Percentiles rank a stretch among this genome's conserved stretches.
Conservation (phyloP, 2,888 invertebrate genomes). For the Leptinotarsa haldemani region DNA sequence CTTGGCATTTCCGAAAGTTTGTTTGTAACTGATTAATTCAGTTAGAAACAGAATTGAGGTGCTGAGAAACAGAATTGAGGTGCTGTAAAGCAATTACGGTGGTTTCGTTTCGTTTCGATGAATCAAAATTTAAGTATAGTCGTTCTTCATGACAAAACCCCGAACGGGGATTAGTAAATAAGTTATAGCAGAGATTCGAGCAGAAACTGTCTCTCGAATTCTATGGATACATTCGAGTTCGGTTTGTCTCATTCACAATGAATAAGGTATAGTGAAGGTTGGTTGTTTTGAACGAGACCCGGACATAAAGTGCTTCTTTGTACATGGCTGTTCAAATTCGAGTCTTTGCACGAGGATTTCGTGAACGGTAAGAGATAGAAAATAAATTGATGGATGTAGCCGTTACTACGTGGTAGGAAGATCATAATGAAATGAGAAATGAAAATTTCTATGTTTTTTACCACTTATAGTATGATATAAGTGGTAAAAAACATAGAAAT, state of each 20-base stretch:
- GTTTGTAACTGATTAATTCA: slow-evolving; percentile 16
- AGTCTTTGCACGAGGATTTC: too few species aligned
- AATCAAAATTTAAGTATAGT: slow-evolving; percentile 24
- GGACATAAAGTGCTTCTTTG: too few species aligned
- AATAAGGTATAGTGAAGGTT: neutral
- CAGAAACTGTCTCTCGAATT: slow-evolving; percentile 16
- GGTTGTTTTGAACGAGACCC: too few species aligned
- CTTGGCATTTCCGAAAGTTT: slow-evolving; percentile 6
- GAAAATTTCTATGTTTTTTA: too few species aligned
- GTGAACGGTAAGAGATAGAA: too few species aligned
- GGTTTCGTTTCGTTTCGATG: slow-evolving; percentile 7
- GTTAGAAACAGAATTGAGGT: slow-evolving; percentile 2
- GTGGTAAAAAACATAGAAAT: too few species aligned
- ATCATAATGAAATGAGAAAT: too few species aligned
- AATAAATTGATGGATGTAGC: too few species aligned
- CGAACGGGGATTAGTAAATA: slow-evolving; percentile 22
- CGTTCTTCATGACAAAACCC: slow-evolving; percentile 12
- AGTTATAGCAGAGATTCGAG: slow-evolving; percentile 19
- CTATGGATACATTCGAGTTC: slow-evolving; percentile 19
- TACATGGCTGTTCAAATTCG: too few species aligned
- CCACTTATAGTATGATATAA: too few species aligned
- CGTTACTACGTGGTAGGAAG: too few species aligned
- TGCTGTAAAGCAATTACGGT: neutral
- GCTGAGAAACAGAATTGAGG: neutral
- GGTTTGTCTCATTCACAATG: neutral